phyloP scores from a whole-genome alignment of 30 jellyfish, hydroid and myxozoan genomes.

The Cassiopea xamachana region DNA sequence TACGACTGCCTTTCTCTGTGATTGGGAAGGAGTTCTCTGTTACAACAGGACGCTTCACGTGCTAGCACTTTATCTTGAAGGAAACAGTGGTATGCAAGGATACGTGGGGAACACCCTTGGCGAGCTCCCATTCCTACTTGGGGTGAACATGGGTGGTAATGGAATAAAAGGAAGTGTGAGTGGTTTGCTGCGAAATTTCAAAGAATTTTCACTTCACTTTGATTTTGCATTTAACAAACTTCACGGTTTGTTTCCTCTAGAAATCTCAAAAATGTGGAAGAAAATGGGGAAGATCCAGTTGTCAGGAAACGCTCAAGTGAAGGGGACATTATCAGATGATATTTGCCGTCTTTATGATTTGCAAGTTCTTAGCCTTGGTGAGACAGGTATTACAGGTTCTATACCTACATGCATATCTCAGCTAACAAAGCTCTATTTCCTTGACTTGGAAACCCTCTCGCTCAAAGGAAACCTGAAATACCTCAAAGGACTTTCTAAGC shows the following conservation, averaged over 20 bases:
- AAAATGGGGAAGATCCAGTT: slow-evolving; percentile 47
- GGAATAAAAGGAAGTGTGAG: slow-evolving; percentile 28
- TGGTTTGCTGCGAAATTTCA: slow-evolving; percentile 9
- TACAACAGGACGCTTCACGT: slow-evolving; percentile 42
- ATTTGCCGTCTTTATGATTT: slow-evolving; percentile 27
- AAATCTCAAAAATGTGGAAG: slow-evolving; percentile 36
- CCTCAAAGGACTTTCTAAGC: slow-evolving; percentile 51
- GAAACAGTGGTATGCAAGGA: slow-evolving; percentile 67
- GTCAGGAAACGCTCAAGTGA: slow-evolving; percentile 36
- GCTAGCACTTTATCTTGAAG: slow-evolving; percentile 61
- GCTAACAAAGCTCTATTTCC: slow-evolving; percentile 38
- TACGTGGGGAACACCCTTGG: slow-evolving; percentile 45
- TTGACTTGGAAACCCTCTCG: slow-evolving; percentile 59
- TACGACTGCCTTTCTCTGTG: slow-evolving; percentile 34
- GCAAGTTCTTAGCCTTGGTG: slow-evolving; percentile 72
- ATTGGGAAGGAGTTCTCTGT: slow-evolving; percentile 80
- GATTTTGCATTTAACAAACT: slow-evolving; percentile 61
- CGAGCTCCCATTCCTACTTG: slow-evolving; percentile 46
- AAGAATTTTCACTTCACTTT: slow-evolving; percentile 33
- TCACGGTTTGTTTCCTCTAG: slow-evolving; percentile 40
- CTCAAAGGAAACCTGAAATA: slow-evolving; percentile 32
- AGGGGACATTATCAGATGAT: slow-evolving; percentile 47
- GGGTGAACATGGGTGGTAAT: slow-evolving; percentile 56
- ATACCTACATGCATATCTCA: slow-evolving; percentile 35
- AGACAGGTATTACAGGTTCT: slow-evolving; percentile 47